Base-by-base conservation (phyloP, 2,888 invertebrate genomes). In the Falcaria lacertinaria region DNA sequence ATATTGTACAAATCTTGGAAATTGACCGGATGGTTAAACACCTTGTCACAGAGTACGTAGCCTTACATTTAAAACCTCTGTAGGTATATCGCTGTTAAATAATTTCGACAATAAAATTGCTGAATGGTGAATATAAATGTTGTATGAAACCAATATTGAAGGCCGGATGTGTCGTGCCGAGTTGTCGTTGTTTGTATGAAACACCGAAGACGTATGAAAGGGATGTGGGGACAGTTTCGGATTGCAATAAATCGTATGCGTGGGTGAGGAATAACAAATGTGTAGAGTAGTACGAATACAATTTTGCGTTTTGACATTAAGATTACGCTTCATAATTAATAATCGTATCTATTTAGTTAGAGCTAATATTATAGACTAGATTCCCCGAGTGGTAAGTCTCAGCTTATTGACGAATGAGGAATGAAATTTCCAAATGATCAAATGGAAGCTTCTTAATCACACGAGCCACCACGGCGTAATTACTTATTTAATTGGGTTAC, bases 211-310 rank as follows among this genome's bases (percentile, higher is more conserved):
- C 73, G 61, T 69, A 74, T 79, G 74, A 81, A 80, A 77, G 64
- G 68, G 68, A 79, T 75, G 80, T 80, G 80, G 77, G 74, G 82
- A 88, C 80, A 83, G 83, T 74, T 79, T 84, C 77, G 64, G 64
- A 80, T 86, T 82, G 76, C 84, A 79, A 88, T 86, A 86, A 86
- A 86, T 86, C 72, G 72, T 74, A 60, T 58, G 68, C 60, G 84
- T 77, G 67, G 84, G 87, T 66, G 28, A 28, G 85, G 74, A 78
- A 74, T 50, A 73, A 25, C 52, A 47, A 47, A 49, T 37, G 22
- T 2, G 15, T 67, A 35, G 71, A 80, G 74, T 50, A 28, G 43
- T 36, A 43, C 0, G 39, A 15, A 4, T 3, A 19, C 19, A 19
- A 19, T 19, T 1, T n/a, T n/a, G n/a, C n/a, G n/a, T n/a, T n/a